phyloP scores from a whole-genome alignment of 2,888 invertebrate species.

The Drosophila merina region DNA sequence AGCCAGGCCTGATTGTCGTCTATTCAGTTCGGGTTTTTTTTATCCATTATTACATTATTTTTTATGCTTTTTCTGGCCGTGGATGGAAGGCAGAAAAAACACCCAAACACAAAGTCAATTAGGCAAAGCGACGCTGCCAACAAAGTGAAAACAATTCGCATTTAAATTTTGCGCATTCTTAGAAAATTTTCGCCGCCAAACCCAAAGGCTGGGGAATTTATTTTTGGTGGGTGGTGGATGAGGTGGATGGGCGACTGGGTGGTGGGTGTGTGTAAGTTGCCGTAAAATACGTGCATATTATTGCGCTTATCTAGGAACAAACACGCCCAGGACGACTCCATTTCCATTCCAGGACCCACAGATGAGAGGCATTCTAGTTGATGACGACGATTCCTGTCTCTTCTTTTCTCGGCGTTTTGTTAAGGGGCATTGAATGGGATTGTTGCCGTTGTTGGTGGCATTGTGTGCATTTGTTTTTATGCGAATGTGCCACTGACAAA shows the following conservation, averaged over 20 bases:
- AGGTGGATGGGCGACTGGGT: neutral
- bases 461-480: conserved; percentile 76
- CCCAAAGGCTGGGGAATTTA: conserved; percentile 13
- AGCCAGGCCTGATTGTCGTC: conserved; percentile 69
- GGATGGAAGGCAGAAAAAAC: conserved; percentile 21
- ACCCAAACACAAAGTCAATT: conserved; percentile 65
- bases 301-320: conserved; percentile 80
- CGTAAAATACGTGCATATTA: conserved; percentile 77
- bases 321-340: conserved; percentile 76
- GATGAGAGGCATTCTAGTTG: conserved; percentile 58
- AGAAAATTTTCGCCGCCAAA: conserved; percentile 50
- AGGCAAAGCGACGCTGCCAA: conserved; percentile 70
- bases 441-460: conserved; percentile 35
- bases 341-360: conserved; percentile 44
- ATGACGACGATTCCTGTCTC: conserved; percentile 52
- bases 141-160: conserved; percentile 76
- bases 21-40: conserved; percentile 57
- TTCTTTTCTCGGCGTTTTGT: conserved; percentile 27
- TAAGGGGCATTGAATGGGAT: conserved; percentile 45
- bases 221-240: conserved; percentile 10
- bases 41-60: conserved; percentile 29
- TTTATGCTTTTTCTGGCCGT: conserved; percentile 11
- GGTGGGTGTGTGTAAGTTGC: conserved; percentile 30
- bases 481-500: conserved; percentile 52
- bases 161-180: conserved; percentile 75